phyloP scores from a whole-genome alignment of 2,797 vertebrate species.

The Chrosomus eos region DNA sequence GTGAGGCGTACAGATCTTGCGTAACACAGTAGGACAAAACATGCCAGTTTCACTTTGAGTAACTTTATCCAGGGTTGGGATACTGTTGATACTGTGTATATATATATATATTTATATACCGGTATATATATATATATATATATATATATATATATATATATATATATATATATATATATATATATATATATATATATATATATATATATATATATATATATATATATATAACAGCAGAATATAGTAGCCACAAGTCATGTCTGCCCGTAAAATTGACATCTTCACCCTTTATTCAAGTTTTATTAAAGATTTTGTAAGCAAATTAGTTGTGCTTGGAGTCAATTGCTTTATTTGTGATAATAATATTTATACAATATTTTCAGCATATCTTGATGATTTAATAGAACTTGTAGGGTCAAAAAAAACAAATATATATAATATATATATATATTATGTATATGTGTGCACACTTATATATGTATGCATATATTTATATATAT shows the following conservation, averaged over 20 bases:
- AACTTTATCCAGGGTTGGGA: not conserved
- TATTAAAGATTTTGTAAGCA: not conserved
- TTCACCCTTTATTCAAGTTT: not conserved
- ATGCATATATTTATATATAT: too few relatives aligned
- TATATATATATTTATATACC: too few relatives aligned
- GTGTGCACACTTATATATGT: too few relatives aligned
- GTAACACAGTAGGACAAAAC: conserved; percentile 24
- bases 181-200: not conserved
- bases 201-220: not conserved
- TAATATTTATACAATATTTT: too few relatives aligned
- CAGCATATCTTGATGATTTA: not conserved
- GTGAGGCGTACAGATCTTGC: conserved; percentile 29
- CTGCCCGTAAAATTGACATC: not conserved
- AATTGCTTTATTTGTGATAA: not conserved
- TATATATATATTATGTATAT: too few relatives aligned
- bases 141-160: not conserved
- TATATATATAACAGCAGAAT: not conserved
- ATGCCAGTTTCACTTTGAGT: not conserved
- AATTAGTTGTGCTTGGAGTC: not conserved
- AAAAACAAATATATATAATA: too few relatives aligned
- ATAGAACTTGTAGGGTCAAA: too few relatives aligned
- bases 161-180: not conserved
- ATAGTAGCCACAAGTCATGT: not conserved
- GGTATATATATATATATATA: not conserved
- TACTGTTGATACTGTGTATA: not conserved